Percentiles rank a stretch among this genome's conserved stretches.
These are phyloP conservation scores for Nasonia oneida DNA, from an alignment of 2,888 invertebrate species.

Conservation along the genomic window DNA sequence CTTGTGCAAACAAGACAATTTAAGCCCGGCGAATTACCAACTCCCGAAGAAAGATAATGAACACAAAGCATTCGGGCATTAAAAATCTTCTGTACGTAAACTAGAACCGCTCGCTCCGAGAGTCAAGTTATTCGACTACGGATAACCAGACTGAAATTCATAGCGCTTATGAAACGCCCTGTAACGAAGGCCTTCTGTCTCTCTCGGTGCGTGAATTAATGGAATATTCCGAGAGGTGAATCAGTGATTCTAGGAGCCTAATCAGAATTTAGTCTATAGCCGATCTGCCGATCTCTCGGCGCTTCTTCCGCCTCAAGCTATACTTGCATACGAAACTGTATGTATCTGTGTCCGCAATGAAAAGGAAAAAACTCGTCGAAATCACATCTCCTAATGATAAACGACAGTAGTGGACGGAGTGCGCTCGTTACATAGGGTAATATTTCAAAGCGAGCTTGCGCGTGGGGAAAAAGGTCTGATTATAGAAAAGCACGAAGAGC, in stretches of 20 bases:
- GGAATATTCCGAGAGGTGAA: background rate
- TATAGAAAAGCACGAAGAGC: constrained; percentile 8
- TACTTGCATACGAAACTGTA: no score
- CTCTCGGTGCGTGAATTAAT: background rate
- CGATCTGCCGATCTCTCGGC: background rate
- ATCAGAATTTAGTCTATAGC: background rate
- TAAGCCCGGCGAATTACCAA: constrained; percentile 33
- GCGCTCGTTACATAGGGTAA: background rate
- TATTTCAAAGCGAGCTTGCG: background rate
- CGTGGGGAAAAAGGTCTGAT: background rate
- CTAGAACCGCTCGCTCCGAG: background rate
- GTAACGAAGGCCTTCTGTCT: background rate
- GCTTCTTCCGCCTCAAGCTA: no score
- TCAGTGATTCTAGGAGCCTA: background rate
- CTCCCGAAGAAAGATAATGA: constrained; percentile 48
- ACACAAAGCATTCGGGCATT: constrained; percentile 26
- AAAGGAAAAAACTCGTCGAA: no score
- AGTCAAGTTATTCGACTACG: background rate
- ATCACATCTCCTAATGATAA: background rate
- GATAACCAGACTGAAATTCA: background rate
- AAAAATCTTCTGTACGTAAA: constrained; percentile 42
- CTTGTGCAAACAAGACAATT: constrained; percentile 53
- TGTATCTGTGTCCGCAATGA: no score
- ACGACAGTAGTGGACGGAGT: background rate
- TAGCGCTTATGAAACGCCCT: background rate